Base-by-base conservation (phyloP, 2,888 invertebrate genomes). In the Heterodera filipjevi region DNA sequence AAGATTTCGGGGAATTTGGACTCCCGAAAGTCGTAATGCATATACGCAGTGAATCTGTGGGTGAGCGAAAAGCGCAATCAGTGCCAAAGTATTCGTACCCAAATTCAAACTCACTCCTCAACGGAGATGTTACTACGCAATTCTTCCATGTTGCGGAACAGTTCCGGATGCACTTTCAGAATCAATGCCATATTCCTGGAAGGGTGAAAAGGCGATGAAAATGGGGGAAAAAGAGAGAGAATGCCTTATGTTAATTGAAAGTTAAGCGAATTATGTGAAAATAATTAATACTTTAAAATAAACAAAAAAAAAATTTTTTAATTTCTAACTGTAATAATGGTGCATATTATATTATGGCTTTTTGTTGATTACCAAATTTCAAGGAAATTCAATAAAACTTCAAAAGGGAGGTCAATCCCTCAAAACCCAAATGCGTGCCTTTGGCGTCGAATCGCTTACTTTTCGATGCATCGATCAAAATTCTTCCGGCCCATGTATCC, bases 401-500 rank as follows among this genome's bases (percentile, higher is more conserved):
- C n/a, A n/a, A n/a, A n/a, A n/a, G n/a, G n/a, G n/a, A n/a, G n/a
- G n/a, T n/a, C n/a, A n/a, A n/a, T n/a, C n/a, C n/a, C n/a, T n/a
- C n/a, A n/a, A n/a, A n/a, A n/a, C n/a, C n/a, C n/a, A n/a, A n/a
- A n/a, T n/a, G n/a, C n/a, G 39, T 39, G 39, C 39, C 10, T 39
- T 39, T 39, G 92, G 49, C 1, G 49, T 10, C n/a, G n/a, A 5
- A n/a, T n/a, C n/a, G 27, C 59, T 59, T 91, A 94, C 93, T 92
- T 91, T 79, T 91, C 92, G 84, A 94, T 92, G 90, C 96, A 96
- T 85, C 93, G 93, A 89, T 94, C 93, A 81, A 94, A 95, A 91
- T 94, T 95, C 81, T 93, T 93, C 89, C 93, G 94, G n/a, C 96
- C 96, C 91, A 96, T 96, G 92, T 95, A 96, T 77, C 96, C 96